Conservation (phyloP, 2,113 vertebrate genomes). For the Corythornis vintsioides region DNA sequence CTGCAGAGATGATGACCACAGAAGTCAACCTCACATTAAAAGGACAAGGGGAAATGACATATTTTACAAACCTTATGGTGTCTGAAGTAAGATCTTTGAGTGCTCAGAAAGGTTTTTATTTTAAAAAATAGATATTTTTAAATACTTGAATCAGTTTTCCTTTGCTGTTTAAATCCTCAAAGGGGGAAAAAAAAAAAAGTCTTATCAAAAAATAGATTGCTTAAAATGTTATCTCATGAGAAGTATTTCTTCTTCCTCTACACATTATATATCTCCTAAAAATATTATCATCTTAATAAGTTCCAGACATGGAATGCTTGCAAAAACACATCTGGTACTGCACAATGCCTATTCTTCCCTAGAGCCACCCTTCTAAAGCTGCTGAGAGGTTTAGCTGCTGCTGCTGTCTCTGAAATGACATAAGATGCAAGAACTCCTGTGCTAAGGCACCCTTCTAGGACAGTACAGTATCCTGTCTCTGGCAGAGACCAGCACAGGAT, state of each 20-base stretch:
- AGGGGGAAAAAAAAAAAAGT: not conserved
- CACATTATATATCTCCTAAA: not conserved
- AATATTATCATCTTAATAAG: not conserved
- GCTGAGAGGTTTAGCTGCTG: not conserved
- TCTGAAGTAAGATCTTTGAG: not conserved
- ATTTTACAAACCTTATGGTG: not conserved
- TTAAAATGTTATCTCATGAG: not conserved
- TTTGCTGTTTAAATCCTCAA: not conserved
- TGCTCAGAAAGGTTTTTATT: not conserved
- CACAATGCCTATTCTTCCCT: not conserved
- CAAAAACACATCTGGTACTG: not conserved
- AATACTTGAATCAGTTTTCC: not conserved
- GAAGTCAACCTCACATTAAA: not conserved
- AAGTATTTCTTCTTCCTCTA: not conserved
- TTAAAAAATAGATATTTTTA: not conserved
- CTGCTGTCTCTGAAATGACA: not conserved
- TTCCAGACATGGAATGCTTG: not conserved
- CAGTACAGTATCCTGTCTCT: not conserved
- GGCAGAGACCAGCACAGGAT: constrained; percentile 11
- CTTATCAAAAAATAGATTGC: not conserved
- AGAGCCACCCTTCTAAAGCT: not conserved
- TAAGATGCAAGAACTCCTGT: not conserved
- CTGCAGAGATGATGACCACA: not conserved
- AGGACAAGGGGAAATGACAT: not conserved
- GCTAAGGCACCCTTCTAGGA: not conserved